Conservation (phyloP, 2,797 vertebrate genomes). For the Gambelia wislizenii region DNA sequence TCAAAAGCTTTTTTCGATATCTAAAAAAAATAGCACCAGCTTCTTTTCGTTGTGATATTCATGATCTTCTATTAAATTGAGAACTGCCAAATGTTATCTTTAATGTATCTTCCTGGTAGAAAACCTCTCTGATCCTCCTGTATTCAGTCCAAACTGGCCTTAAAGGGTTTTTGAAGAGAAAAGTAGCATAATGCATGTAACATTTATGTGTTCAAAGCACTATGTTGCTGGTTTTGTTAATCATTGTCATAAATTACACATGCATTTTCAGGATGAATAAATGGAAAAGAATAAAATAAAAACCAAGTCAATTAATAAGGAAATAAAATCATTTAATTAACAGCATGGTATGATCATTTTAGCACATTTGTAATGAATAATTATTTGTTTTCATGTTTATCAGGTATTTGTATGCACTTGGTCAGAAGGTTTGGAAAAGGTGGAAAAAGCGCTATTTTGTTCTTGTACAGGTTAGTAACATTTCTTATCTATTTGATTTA, state of each 20-base stretch:
- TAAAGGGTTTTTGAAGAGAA: too few relatives aligned
- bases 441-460: constrained; percentile 98
- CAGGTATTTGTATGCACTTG: constrained; percentile 91
- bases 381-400: constrained; percentile 58
- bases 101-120: too few relatives aligned
- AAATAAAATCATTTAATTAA: neutral
- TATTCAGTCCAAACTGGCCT: too few relatives aligned
- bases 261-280: neutral
- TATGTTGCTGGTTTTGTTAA: neutral
- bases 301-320: neutral
- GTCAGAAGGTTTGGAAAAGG: constrained; percentile 96
- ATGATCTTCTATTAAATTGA: too few relatives aligned
- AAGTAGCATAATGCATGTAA: too few relatives aligned
- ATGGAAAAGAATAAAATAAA: neutral
- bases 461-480: constrained; percentile 91
- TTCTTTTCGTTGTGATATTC: too few relatives aligned
- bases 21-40: too few relatives aligned
- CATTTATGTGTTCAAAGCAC: neutral
- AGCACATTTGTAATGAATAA: neutral
- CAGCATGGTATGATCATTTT: neutral
- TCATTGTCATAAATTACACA: neutral
- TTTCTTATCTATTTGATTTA: neutral
- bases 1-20: too few relatives aligned
- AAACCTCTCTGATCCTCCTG: too few relatives aligned
- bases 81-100: too few relatives aligned